Evolutionary conservation across 2,888 invertebrate species (phyloP).

Genomic region (Caenorhabditis sp.): DNA sequence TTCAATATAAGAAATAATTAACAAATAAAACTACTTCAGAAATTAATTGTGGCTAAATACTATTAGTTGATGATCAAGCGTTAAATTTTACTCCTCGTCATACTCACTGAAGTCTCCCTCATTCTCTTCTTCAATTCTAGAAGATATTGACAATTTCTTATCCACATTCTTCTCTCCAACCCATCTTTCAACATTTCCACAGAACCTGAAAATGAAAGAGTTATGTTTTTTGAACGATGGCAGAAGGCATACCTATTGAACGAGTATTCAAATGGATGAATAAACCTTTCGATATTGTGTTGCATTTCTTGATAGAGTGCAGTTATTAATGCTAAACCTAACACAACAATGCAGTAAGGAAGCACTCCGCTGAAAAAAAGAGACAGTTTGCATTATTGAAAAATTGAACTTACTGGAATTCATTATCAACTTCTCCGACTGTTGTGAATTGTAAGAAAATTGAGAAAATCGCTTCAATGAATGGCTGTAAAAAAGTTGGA

Average conservation of each 20-base stretch:
- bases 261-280: slow-evolving; percentile 56
- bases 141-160: slow-evolving; percentile 16
- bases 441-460: slow-evolving; percentile 64
- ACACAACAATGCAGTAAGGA: slow-evolving; percentile 51
- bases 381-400: neutral
- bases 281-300: slow-evolving; percentile 54
- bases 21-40: neutral
- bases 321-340: slow-evolving; percentile 56
- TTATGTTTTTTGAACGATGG: neutral
- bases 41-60: no score
- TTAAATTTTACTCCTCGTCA: slow-evolving; percentile 6
- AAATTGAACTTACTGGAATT: slow-evolving; percentile 43
- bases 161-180: slow-evolving; percentile 27
- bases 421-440: slow-evolving; percentile 58
- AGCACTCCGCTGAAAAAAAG: slow-evolving; percentile 46
- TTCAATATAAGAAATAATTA: neutral
- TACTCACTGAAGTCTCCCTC: slow-evolving; percentile 38
- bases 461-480: slow-evolving; percentile 62
- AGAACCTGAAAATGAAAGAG: slow-evolving; percentile 6
- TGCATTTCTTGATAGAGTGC: slow-evolving; percentile 59
- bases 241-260: slow-evolving; percentile 43
- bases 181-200: slow-evolving; percentile 40
- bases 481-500: slow-evolving; percentile 64
- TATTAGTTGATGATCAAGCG: neutral
- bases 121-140: slow-evolving; percentile 40